phyloP scores from a whole-genome alignment of 2,888 invertebrate genomes.

The Sympetrum striolatum region DNA sequence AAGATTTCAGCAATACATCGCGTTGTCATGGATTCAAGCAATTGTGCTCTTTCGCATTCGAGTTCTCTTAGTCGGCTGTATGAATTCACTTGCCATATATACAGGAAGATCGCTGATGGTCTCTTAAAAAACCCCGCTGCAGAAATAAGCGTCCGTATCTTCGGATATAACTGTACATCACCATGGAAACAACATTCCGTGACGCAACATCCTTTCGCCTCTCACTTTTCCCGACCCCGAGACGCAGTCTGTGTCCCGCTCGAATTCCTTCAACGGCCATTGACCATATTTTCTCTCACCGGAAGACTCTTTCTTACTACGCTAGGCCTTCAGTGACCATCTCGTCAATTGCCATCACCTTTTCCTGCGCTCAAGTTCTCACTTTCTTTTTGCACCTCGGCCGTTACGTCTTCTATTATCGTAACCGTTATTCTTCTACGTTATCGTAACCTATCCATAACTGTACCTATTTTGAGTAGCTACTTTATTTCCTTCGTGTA shows the following conservation, averaged over 20 bases:
- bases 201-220: constrained; percentile 6
- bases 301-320: not conserved
- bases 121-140: no score
- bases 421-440: no score
- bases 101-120: no score
- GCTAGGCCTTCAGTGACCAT: not conserved
- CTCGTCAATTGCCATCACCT: not conserved
- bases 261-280: constrained; percentile 12
- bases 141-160: not conserved
- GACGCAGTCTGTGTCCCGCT: not conserved
- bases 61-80: no score
- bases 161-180: not conserved
- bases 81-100: no score
- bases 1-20: no score
- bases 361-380: not conserved
- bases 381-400: not conserved
- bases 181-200: constrained; percentile 1
- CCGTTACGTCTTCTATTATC: no score
- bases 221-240: not conserved
- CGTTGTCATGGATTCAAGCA: no score
- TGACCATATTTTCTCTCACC: constrained; percentile 19
- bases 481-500: no score
- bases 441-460: no score
- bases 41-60: no score
- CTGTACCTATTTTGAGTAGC: no score